A percentile compares a stretch with the other conserved stretches of the same genome.
These are phyloP conservation scores for human (Homo sapiens) DNA, from an alignment of 2,113 vertebrate genomes.

Conservation along the genomic window GRCh38 chr9:118044501-118045000, in stretches of 20 bases:
- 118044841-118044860: neutral
- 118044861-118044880: neutral
- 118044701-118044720: neutral
- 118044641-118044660: neutral
- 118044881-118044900: neutral
- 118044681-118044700: neutral
- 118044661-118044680: neutral
- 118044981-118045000: rapidly evolving
- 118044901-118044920: neutral
- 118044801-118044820: neutral
- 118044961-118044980: rapidly evolving
- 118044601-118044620: neutral
- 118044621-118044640: neutral
- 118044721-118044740: neutral
- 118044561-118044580: neutral
- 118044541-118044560: neutral
- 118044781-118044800: neutral
- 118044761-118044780: neutral
- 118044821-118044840: neutral
- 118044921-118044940: rapidly evolving
- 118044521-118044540: neutral
- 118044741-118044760: rapidly evolving
- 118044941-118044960: neutral
- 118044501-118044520: neutral
- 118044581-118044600: neutral